Base-by-base conservation (phyloP, 2,113 vertebrate species). In the Petromus typicus region DNA sequence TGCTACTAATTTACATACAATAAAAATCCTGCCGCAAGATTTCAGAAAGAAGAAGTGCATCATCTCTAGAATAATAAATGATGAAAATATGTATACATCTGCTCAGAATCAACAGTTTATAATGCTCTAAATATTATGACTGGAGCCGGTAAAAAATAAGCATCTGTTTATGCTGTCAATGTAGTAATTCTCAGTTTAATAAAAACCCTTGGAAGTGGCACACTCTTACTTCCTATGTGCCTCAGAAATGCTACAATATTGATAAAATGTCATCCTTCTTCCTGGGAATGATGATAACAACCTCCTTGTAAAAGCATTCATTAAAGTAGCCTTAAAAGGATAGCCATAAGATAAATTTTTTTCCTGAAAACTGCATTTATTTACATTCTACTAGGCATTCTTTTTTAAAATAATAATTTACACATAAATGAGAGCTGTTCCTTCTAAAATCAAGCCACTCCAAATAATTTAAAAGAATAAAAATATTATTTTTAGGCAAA, bases 1-100 rank as follows among this genome's bases (percentile, higher is more conserved):
- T 98, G 96, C 97, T 97, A 80, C 96, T 98, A 93, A 98, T 99
- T 98, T 98, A 97, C 98, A 98, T 98, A 98, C 95, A 98, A 98
- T 98, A 98, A 98, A 98, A 98, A 98, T 95, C 9, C 43, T 98
- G 97, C 97, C 97, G 97, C 40, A 69, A 98, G 96, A 43, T 97
- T 98, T 98, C 95, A 96, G 95, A 94, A 71, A 94, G 61, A 91
- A 97, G 82, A 97, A 98, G 59, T 90, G 51, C 43, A 93, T 90
- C 97, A 6, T 96, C 79, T 96, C 96, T 94, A 96, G 98, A 98
- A 97, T 32, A 14, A 85, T 95, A 96, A 96, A 54, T 97, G 93
- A 79, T 89, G 85, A 97, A 96, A 95, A 40, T 89, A 56, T 48
- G 75, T 84, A 63, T 96, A 34, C 57, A 64, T 86, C 93, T 87